Base-by-base conservation (phyloP, 2,888 invertebrate genomes). In the Morinoia aosen region DNA sequence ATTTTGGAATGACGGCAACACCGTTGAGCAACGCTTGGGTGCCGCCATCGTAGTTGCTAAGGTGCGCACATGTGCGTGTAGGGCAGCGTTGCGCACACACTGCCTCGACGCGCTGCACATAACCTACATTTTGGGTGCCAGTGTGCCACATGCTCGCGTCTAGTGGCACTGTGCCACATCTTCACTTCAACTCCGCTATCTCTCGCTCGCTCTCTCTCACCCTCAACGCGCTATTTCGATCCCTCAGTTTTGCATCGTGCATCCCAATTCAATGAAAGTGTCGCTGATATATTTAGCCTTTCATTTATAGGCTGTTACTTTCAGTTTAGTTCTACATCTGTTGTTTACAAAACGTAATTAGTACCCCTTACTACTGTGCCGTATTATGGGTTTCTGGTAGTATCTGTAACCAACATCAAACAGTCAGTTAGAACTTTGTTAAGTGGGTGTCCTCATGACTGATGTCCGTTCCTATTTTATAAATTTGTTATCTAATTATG, bases 111-210 rank as follows among this genome's bases (percentile, higher is more conserved):
- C 58, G 93, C 48, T 91, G 48, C 64, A 95, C 95, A 64, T 95
- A 95, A 95, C 95, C 95, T 95, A 95, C 95, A 95, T 95, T 95
- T 95, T 57, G 58, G 64, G 64, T 95, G 95, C 95, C 64, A 64
- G 95, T 64, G 95, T 95, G 95, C 95, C 95, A 95, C 58, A 95
- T 64, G 95, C 57, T 61, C 40, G 57, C 95, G 95, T 95, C 40
- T 19, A 58, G 94, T 94, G 95, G 58, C 40, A 48, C 56, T n/a
- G 64, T 95, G 95, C 95, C 95, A 95, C 95, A 95, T 95, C 64
- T 95, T 48, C 95, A 61, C 95, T 64, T 40, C 19, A 58, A 25
- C 58, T 58, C n/a, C 12, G 94, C 94, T n/a, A 39, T 94, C n/a
- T n/a, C 56, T 57, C n/a, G 11, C 57, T 58, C n/a, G 5, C 94